phyloP scores from a whole-genome alignment of 2,888 invertebrate genomes.

The Meloe dianella region DNA sequence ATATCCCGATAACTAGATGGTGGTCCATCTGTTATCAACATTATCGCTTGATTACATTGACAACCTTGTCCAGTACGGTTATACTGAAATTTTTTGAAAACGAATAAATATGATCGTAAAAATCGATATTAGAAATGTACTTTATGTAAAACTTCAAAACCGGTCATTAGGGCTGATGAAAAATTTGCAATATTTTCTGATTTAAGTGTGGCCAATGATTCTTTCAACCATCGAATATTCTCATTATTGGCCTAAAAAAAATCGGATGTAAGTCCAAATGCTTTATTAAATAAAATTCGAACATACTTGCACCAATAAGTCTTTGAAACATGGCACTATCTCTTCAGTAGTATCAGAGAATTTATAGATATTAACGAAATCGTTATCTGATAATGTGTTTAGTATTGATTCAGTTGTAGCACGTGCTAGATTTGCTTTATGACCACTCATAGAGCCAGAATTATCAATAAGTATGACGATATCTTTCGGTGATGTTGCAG shows the following conservation, averaged over 20 bases:
- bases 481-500: constrained; percentile 97
- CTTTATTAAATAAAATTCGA: constrained; percentile 10
- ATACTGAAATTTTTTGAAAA: constrained; percentile 65
- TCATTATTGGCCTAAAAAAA: constrained; percentile 78
- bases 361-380: constrained; percentile 93
- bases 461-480: constrained; percentile 92
- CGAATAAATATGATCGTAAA: constrained; percentile 17
- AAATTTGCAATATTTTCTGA: constrained; percentile 87
- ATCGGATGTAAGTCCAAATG: constrained; percentile 4
- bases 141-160: constrained; percentile 89
- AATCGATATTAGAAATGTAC: constrained; percentile 62
- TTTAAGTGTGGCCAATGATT: constrained; percentile 75
- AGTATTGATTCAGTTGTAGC: constrained; percentile 88
- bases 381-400: constrained; percentile 94
- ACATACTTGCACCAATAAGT: constrained; percentile 83
- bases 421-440: constrained; percentile 83
- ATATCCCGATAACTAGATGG: constrained; percentile 71
- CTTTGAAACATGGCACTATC: constrained; percentile 88
- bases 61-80: constrained; percentile 85
- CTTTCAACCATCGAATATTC: constrained; percentile 80
- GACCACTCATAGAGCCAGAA: constrained; percentile 87
- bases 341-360: constrained; percentile 86
- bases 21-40: constrained; percentile 95
- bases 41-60: constrained; percentile 97
- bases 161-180: constrained; percentile 88